Evolutionary conservation across 1,140 invertebrate species (phyloP), one percentile per base, ranked within the genome.

Genomic region (Halesus radiatus): DNA sequence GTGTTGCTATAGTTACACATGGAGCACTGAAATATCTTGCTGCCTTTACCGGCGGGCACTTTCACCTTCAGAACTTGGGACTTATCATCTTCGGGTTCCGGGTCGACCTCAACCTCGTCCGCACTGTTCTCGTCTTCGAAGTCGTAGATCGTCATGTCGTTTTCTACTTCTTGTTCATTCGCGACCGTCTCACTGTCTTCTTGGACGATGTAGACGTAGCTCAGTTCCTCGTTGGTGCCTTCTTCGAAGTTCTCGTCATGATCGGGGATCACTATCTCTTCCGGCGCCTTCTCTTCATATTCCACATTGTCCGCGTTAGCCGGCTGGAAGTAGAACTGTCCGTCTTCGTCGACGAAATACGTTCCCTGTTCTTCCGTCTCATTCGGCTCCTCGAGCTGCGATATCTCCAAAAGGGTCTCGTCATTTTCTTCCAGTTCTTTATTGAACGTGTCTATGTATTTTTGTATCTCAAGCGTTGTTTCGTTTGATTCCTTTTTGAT

Each of bases 1-100:
- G 94, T 93, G 87, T 94, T 96, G 1, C 95, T 96, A 86, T 98
- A 98, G 85, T 95, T 95, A 87, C 97, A 98, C 85, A 96, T 96
- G 83, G 94, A 94, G 86, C 97, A 98, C 91, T 95, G 94, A 84
- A 95, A 93, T 62, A 93, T 91, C 86, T 94, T 92, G 2, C 92
- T 91, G 13, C 93, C 91, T 85, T 1, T 92, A 91, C 10, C 93
- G 91, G 1, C 91, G 92, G 85, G 6, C 20, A 1, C 92, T 92
- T 92, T 85, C 15, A 93, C 90, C 86, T 93, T 94, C 6, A 93
- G 88, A 54, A 93, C 92, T 87, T 93, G 93, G 6, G 91, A 88
- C 85, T 94, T 94, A 73, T 94, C 93, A 86, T 64, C 32, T 85
- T 94, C 93, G 23, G 91, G 91, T 78, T 92, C 93, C 4, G 92